A percentile compares a stretch with the other conserved stretches of the same genome.
phyloP scores from a whole-genome alignment of 2,888 invertebrate species.

The Psylliodes chrysocephalus region DNA sequence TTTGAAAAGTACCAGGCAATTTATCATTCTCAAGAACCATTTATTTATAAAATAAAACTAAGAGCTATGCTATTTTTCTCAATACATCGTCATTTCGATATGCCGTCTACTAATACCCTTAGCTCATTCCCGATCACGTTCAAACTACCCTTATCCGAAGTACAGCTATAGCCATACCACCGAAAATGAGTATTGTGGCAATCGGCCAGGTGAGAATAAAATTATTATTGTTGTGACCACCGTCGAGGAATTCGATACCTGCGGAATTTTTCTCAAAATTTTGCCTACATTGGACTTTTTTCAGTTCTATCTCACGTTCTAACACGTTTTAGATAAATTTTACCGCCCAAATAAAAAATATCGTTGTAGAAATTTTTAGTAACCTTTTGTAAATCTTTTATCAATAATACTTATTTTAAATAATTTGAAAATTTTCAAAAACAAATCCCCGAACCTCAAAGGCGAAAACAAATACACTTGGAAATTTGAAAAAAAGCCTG shows the following conservation, averaged over 20 bases:
- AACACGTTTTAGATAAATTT: background rate
- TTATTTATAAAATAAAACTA: conserved; percentile 28
- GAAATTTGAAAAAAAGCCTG: too few relatives aligned
- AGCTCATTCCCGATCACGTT: conserved; percentile 40
- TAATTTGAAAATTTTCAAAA: too few relatives aligned
- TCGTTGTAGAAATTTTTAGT: too few relatives aligned
- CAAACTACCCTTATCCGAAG: conserved; percentile 37
- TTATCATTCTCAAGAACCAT: conserved; percentile 39
- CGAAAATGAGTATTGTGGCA: conserved; percentile 38
- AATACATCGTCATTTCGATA: conserved; percentile 27
- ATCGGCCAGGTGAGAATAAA: conserved; percentile 41
- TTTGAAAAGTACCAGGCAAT: conserved; percentile 24
- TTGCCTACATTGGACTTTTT: conserved; percentile 1
- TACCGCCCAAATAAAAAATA: background rate
- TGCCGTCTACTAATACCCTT: conserved; percentile 37
- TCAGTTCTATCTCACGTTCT: conserved; percentile 13
- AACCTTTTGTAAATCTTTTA: too few relatives aligned
- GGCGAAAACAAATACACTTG: too few relatives aligned
- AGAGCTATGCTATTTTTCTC: conserved; percentile 28
- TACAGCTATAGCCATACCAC: conserved; percentile 23
- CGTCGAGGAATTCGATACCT: conserved; percentile 32
- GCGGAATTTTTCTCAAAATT: conserved; percentile 30
- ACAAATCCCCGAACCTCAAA: too few relatives aligned
- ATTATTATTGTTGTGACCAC: conserved; percentile 33
- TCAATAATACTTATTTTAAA: too few relatives aligned